phyloP scores from a whole-genome alignment of 2,888 invertebrate species.

The Drosophila acutilabella region DNA sequence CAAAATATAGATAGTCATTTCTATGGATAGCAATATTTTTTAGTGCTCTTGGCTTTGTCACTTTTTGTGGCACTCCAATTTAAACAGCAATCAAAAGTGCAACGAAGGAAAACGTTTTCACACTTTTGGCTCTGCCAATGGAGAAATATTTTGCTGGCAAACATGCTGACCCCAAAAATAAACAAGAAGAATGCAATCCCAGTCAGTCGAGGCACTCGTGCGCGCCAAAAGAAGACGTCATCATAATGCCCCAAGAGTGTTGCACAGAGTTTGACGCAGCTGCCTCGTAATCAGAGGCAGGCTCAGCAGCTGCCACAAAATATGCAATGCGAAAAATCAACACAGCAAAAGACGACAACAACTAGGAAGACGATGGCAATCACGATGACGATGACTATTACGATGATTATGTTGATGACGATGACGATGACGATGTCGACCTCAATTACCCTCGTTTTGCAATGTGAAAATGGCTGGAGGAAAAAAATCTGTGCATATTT shows the following conservation, averaged over 20 bases:
- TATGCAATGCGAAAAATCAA: constrained; percentile 79
- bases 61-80: constrained; percentile 57
- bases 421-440: constrained; percentile 56
- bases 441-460: constrained; percentile 76
- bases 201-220: constrained; percentile 64
- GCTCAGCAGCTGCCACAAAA: constrained; percentile 62
- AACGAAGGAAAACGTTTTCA: constrained; percentile 71
- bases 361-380: constrained; percentile 10
- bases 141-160: constrained; percentile 72
- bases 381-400: constrained; percentile 16
- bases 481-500: constrained; percentile 75
- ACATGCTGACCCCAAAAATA: constrained; percentile 77
- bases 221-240: constrained; percentile 66
- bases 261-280: constrained; percentile 44
- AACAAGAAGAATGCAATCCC: constrained; percentile 63
- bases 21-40: constrained; percentile 41
- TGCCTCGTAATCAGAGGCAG: constrained; percentile 59
- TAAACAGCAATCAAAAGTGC: constrained; percentile 75
- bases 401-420: constrained; percentile 18
- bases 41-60: constrained; percentile 30
- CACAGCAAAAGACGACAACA: constrained; percentile 55
- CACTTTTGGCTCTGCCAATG: constrained; percentile 63
- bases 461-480: constrained; percentile 45
- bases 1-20: constrained; percentile 19
- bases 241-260: constrained; percentile 62